phyloP scores from a whole-genome alignment of 2,113 vertebrate genomes.

The Dunckerocampus dactyliophorus region DNA sequence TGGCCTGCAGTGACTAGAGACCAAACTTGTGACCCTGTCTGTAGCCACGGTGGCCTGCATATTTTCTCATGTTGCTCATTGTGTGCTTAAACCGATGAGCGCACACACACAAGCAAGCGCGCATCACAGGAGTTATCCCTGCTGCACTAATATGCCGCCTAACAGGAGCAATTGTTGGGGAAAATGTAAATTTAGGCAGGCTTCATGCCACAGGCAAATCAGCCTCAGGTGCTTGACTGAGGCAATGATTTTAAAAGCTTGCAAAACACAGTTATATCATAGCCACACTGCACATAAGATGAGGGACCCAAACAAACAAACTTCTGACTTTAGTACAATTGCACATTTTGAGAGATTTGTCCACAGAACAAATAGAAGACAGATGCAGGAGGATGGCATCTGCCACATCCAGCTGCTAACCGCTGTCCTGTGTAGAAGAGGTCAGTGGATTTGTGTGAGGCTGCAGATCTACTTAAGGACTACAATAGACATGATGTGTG shows the following conservation, averaged over 20 bases:
- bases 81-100: background rate
- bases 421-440: constrained; percentile 19
- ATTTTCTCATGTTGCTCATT: background rate
- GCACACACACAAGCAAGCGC: background rate
- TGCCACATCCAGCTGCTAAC: constrained; percentile 38
- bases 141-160: constrained; percentile 13
- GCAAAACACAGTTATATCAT: constrained; percentile 25
- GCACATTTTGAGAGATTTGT: background rate
- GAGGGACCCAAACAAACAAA: too few relatives aligned
- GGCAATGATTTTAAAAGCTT: constrained; percentile 10
- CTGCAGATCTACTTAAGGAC: constrained; percentile 30
- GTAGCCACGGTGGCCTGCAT: background rate
- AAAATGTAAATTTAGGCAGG: constrained; percentile 21
- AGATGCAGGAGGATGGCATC: constrained; percentile 19
- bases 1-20: background rate
- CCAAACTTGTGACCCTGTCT: constrained; percentile 3
- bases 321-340: background rate
- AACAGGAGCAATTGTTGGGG: constrained; percentile 26
- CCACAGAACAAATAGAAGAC: background rate
- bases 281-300: background rate
- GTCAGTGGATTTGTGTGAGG: constrained; percentile 27
- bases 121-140: constrained; percentile 13
- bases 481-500: constrained; percentile 27
- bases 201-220: constrained; percentile 4
- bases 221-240: constrained; percentile 16